Evolutionary conservation across 2,888 invertebrate genomes (phyloP).

Genomic region (Choreutis nemorana): DNA sequence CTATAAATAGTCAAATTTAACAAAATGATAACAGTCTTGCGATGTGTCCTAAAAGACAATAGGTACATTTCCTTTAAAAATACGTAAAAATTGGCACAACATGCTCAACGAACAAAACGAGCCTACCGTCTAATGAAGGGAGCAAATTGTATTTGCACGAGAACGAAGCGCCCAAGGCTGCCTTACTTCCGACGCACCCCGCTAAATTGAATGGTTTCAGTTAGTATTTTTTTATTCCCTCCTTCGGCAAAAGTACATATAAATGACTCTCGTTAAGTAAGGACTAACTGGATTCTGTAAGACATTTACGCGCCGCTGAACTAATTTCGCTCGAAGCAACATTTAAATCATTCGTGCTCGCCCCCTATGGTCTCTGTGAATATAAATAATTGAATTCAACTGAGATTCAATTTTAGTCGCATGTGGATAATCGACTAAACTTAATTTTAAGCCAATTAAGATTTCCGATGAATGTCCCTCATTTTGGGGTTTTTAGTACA

Average conservation of each 20-base stretch:
- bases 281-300: slow-evolving; percentile 20
- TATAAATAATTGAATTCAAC: too few species aligned
- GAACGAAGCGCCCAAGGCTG: slow-evolving; percentile 14
- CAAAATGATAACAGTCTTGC: slow-evolving; percentile 32
- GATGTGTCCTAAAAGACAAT: slow-evolving; percentile 8
- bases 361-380: slow-evolving; percentile 8
- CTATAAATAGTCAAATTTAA: slow-evolving; percentile 32
- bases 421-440: too few species aligned
- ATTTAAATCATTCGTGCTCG: slow-evolving; percentile 11
- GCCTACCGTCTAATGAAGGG: slow-evolving; percentile 25
- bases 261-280: slow-evolving; percentile 23
- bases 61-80: too few species aligned
- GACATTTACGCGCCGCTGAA: slow-evolving; percentile 17
- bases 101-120: slow-evolving; percentile 14
- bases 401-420: too few species aligned
- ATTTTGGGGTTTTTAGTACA: slow-evolving; percentile 50
- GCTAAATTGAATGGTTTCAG: slow-evolving; percentile 26
- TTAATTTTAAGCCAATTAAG: too few species aligned
- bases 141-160: slow-evolving; percentile 21
- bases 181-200: slow-evolving; percentile 19
- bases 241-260: slow-evolving; percentile 21
- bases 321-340: slow-evolving; percentile 19
- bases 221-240: slow-evolving; percentile 22
- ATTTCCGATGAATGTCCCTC: too few species aligned
- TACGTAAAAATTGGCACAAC: slow-evolving; percentile 6